Evolutionary conservation across 2,888 invertebrate species (phyloP), one percentile per base, ranked within the genome.

Genomic region (Agrochola circellaris): DNA sequence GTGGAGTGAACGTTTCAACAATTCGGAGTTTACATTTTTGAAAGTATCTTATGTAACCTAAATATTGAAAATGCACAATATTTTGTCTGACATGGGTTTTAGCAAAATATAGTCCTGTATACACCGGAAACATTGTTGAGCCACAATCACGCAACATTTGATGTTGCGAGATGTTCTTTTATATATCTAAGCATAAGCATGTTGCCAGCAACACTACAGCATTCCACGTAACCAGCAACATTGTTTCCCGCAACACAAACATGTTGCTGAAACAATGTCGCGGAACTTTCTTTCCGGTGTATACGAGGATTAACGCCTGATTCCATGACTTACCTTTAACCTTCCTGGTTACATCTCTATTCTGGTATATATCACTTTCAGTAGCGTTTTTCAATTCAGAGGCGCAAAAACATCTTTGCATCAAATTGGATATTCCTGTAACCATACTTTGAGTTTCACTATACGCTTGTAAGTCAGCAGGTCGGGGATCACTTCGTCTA

Each of bases 361-460:
- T 20, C 51, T 60, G 72, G 61, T 34, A 15, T 61, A 61, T 38
- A n/a, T 77, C 61, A 73, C 61, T 80, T 62, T 80, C 54, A 30
- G 34, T 38, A 45, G 23, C 9, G 23, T 60, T 68, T 42, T 61
- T 62, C 20, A 51, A 34, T 64, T 75, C 76, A 34, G 45, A 4
- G 5, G 17, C 20, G 17, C 74, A 66, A 15, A 74, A 71, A 75
- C 75, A 76, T 26, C 15, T 74, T 26, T 34, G 17, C 48, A 83
- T 8, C 0, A 60, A 23, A n/a, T n/a, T 3, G 30, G 68, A 45
- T 69, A 69, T 45, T 17, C 72, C 70, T 42, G 42, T 42, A 11
- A 42, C 9, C 42, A 9, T 42, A 42, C 42, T 42, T 42, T 11
- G 42, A 42, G 11, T 42, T 42, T 4, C 34, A 34, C 34, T 4